Percentiles rank a stretch among this genome's conserved stretches.
These are phyloP conservation scores for Nibea albiflora DNA, from an alignment of 2,113 vertebrate species.

Conservation along the genomic window DNA sequence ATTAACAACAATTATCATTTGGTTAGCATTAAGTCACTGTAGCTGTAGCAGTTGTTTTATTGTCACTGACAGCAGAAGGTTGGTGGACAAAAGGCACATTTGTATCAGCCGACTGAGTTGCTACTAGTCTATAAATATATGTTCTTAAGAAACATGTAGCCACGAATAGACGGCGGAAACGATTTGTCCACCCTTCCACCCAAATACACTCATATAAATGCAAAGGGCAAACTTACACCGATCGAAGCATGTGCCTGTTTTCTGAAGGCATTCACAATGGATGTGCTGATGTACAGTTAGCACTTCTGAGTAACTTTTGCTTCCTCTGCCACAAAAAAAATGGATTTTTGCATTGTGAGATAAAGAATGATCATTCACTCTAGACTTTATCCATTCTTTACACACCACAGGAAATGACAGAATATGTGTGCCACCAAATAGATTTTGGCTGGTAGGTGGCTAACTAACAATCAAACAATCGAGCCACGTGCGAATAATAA, in stretches of 20 bases:
- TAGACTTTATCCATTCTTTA: constrained; percentile 1
- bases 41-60: constrained; percentile 34
- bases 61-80: constrained; percentile 42
- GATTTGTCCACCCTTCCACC: constrained; percentile 21
- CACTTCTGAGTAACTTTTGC: background rate
- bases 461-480: background rate
- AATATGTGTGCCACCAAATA: background rate
- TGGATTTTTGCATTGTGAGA: constrained; percentile 1
- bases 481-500: background rate
- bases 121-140: constrained; percentile 74
- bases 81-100: constrained; percentile 32
- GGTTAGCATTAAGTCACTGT: background rate
- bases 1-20: background rate
- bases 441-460: background rate
- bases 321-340: constrained; percentile 10
- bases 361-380: background rate
- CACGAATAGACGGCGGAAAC: constrained; percentile 59
- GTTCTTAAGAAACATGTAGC: constrained; percentile 74
- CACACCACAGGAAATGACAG: background rate
- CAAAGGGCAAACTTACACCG: background rate
- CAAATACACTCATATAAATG: background rate
- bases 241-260: background rate
- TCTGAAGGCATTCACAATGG: background rate
- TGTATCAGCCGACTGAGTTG: constrained; percentile 63
- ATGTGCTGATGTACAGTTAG: background rate